A percentile compares a stretch with the other conserved stretches of the same genome.
phyloP scores from a whole-genome alignment of 2,888 invertebrate species.

The Lasius fuliginosus region DNA sequence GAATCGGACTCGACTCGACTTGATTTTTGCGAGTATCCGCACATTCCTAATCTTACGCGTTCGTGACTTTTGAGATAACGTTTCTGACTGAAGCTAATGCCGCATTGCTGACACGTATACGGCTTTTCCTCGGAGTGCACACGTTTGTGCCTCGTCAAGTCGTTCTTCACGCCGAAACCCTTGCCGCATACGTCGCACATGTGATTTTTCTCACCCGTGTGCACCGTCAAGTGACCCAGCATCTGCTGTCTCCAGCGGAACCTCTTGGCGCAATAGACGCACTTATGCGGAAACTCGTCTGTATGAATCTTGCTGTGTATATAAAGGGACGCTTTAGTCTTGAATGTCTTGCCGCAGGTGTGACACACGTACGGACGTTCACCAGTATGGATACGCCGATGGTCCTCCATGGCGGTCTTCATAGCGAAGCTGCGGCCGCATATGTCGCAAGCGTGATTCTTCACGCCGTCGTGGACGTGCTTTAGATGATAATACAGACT shows the following conservation, averaged over 20 bases:
- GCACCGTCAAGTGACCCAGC: constrained; percentile 86
- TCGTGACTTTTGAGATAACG: constrained; percentile 87
- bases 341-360: constrained; percentile 87
- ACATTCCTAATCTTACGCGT: constrained; percentile 19
- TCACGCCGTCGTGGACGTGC: constrained; percentile 86
- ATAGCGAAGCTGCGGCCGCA: constrained; percentile 87
- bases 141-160: constrained; percentile 87
- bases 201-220: constrained; percentile 86
- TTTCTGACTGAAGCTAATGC: constrained; percentile 86
- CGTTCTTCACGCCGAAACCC: constrained; percentile 87
- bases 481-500: constrained; percentile 88
- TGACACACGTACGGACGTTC: constrained; percentile 86
- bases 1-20: background rate
- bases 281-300: constrained; percentile 78
- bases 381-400: constrained; percentile 86
- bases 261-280: constrained; percentile 83
- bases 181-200: constrained; percentile 87
- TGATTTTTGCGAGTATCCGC: constrained; percentile 2
- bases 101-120: constrained; percentile 86
- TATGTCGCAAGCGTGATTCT: constrained; percentile 87
- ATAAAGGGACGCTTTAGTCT: constrained; percentile 87
- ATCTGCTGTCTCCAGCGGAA: constrained; percentile 87
- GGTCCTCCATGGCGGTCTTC: constrained; percentile 87
- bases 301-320: constrained; percentile 85
- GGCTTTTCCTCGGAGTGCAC: constrained; percentile 87